phyloP scores from a whole-genome alignment of 2,888 invertebrate genomes.

The Aporophyla nigra region DNA sequence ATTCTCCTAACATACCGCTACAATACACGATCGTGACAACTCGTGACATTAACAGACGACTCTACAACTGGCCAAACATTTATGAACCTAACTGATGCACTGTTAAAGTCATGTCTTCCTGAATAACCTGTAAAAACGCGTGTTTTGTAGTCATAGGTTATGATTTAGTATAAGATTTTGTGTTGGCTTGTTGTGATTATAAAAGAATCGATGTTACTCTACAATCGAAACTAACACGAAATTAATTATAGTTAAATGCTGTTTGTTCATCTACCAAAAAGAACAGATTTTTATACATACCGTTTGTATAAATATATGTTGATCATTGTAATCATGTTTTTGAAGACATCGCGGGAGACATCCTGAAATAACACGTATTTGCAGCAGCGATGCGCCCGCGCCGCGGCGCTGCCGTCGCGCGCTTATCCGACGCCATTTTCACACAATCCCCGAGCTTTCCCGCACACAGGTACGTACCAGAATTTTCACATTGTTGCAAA shows the following conservation, averaged over 20 bases:
- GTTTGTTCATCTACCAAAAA: constrained; percentile 13
- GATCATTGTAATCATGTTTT: constrained; percentile 80
- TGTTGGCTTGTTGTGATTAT: neutral
- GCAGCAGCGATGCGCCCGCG: constrained; percentile 86
- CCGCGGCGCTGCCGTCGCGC: constrained; percentile 84
- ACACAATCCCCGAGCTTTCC: constrained; percentile 88
- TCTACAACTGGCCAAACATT: constrained; percentile 12
- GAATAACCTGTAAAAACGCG: constrained; percentile 8
- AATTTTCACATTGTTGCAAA: constrained; percentile 64
- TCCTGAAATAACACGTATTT: constrained; percentile 90
- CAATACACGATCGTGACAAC: constrained; percentile 10
- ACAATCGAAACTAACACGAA: constrained; percentile 17
- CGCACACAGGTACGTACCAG: constrained; percentile 86
- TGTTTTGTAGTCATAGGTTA: constrained; percentile 57
- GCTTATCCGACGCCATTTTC: constrained; percentile 89
- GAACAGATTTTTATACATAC: constrained; percentile 51
- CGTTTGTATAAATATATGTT: constrained; percentile 55
- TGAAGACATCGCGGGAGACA: constrained; percentile 90
- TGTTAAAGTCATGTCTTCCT: neutral
- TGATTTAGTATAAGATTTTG: constrained; percentile 24
- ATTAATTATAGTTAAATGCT: neutral
- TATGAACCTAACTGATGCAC: neutral
- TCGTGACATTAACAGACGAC: constrained; percentile 6
- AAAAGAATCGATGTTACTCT: constrained; percentile 16
- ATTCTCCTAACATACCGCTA: constrained; percentile 18